Conservation (phyloP, 2,113 vertebrate genomes). For the Aspiorhynchus laticeps region DNA sequence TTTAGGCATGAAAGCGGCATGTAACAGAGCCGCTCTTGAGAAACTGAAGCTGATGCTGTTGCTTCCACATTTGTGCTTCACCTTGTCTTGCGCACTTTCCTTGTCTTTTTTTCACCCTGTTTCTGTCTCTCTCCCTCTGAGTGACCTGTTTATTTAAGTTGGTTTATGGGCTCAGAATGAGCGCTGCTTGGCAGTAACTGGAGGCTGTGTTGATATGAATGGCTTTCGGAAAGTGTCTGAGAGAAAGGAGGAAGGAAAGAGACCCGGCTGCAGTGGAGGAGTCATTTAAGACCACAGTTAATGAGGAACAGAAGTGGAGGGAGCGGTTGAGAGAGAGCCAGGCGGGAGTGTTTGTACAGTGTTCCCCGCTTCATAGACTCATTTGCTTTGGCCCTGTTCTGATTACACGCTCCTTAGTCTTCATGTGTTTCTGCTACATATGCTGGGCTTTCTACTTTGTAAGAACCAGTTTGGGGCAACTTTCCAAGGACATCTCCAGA, state of each 20-base stretch:
- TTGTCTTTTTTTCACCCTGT: slow-evolving; percentile 53
- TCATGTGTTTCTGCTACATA: slow-evolving; percentile 15
- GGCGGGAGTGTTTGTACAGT: slow-evolving; percentile 40
- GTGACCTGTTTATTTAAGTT: slow-evolving; percentile 62
- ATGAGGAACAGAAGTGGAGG: slow-evolving; percentile 40
- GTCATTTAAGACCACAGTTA: slow-evolving; percentile 35
- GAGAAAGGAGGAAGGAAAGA: slow-evolving; percentile 14
- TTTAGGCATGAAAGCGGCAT: background rate
- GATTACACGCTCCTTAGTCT: slow-evolving; percentile 31
- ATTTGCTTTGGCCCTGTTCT: slow-evolving; percentile 43
- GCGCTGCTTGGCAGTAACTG: slow-evolving; percentile 66
- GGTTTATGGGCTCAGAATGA: slow-evolving; percentile 69
- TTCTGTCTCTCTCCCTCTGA: slow-evolving; percentile 57
- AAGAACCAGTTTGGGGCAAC: background rate
- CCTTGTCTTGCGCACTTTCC: slow-evolving; percentile 11
- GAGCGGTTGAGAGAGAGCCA: slow-evolving; percentile 25
- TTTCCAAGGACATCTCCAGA: background rate
- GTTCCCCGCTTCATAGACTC: slow-evolving; percentile 36
- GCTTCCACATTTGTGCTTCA: background rate
- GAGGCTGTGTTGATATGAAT: slow-evolving; percentile 61
- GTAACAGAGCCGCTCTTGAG: background rate
- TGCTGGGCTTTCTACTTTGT: background rate
- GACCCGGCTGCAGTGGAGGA: slow-evolving; percentile 6
- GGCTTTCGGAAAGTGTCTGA: slow-evolving; percentile 45
- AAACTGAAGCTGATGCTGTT: background rate